Conservation (phyloP, 2,797 vertebrate genomes). For the Alfaro cultratus region DNA sequence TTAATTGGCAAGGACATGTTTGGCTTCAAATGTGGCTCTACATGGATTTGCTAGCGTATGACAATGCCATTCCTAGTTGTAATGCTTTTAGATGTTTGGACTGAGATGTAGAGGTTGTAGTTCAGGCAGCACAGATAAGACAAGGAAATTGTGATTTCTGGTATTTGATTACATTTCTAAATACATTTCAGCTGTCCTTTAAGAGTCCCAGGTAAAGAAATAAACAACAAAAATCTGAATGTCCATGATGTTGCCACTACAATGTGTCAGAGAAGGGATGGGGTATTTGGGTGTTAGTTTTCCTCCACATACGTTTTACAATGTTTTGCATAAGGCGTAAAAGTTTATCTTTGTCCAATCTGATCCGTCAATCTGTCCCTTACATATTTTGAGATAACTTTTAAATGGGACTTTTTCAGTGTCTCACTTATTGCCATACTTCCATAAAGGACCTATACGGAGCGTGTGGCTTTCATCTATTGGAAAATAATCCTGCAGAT, state of each 20-base stretch:
- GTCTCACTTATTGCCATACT: background rate
- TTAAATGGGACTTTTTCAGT: background rate
- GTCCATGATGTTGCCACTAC: background rate
- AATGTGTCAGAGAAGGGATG: background rate
- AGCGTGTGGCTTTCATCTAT: too few species aligned
- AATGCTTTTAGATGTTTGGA: slow-evolving; percentile 32
- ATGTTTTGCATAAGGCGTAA: background rate
- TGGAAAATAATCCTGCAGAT: too few species aligned
- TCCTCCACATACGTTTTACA: background rate
- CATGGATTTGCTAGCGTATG: slow-evolving; percentile 14
- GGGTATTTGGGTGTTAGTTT: background rate
- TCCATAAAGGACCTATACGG: background rate
- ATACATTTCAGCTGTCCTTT: slow-evolving; percentile 10
- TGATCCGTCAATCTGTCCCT: background rate
- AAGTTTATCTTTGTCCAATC: background rate
- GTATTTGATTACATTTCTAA: slow-evolving; percentile 23
- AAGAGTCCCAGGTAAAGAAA: background rate
- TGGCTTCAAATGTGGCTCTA: background rate
- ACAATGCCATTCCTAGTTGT: slow-evolving; percentile 31
- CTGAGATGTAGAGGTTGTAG: slow-evolving; percentile 29
- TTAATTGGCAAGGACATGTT: slow-evolving; percentile 3
- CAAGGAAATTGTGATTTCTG: slow-evolving; percentile 2
- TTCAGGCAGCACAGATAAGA: slow-evolving; percentile 22
- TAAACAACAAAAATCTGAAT: background rate
- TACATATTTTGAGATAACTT: background rate